Conservation (phyloP, 2,888 invertebrate genomes). For the Chymomyza procnemis region DNA sequence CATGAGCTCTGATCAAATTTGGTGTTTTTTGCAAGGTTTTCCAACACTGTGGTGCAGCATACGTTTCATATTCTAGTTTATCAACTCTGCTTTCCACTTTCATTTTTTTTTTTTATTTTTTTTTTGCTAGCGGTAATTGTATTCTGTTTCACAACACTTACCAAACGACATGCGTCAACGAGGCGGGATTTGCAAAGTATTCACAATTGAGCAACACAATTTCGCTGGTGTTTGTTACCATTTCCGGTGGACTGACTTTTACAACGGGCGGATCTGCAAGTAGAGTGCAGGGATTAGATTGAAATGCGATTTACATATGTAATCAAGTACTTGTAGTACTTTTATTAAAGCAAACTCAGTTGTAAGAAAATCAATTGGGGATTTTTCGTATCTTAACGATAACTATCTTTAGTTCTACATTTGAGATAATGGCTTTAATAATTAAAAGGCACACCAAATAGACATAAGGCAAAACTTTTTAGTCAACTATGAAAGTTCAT, state of each 20-base stretch:
- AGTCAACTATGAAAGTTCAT: too few relatives aligned
- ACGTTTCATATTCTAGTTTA: not conserved
- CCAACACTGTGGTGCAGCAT: not conserved
- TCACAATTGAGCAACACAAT: constrained; percentile 88
- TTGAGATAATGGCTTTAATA: too few relatives aligned
- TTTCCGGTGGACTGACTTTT: constrained; percentile 85
- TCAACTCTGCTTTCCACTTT: not conserved
- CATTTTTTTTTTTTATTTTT: too few relatives aligned
- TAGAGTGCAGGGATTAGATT: not conserved
- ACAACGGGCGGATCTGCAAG: constrained; percentile 90
- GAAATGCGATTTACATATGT: not conserved
- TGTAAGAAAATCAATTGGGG: too few relatives aligned
- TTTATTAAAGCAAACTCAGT: not conserved
- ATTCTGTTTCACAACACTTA: constrained; percentile 75
- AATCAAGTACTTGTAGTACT: too few relatives aligned
- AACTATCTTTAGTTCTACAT: too few relatives aligned
- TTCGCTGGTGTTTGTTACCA: constrained; percentile 88
- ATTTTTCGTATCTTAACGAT: too few relatives aligned
- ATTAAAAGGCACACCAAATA: too few relatives aligned
- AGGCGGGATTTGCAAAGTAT: constrained; percentile 92
- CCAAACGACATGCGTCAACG: constrained; percentile 88
- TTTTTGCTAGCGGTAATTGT: constrained; percentile 1
- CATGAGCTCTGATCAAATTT: not conserved
- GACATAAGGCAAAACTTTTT: too few relatives aligned
- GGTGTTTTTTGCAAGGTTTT: not conserved